Evolutionary conservation across 2,888 invertebrate species (phyloP).

Genomic region (Coremacera marginata): DNA sequence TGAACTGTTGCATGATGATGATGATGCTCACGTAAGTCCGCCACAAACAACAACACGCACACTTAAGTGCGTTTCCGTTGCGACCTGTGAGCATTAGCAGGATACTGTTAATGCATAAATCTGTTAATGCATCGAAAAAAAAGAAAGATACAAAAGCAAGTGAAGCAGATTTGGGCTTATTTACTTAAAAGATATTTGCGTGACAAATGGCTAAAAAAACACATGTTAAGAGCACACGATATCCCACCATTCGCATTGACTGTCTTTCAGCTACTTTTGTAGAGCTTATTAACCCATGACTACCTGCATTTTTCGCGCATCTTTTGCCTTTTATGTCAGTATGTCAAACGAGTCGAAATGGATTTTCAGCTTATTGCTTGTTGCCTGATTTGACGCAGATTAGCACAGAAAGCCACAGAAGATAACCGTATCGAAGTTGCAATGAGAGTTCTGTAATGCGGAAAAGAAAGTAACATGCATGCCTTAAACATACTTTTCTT

Average conservation of each 20-base stretch:
- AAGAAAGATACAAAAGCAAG: background rate
- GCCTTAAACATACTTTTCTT: no score
- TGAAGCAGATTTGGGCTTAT: background rate
- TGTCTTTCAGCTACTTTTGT: conserved; percentile 16
- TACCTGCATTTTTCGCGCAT: conserved; percentile 15
- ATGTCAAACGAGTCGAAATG: conserved; percentile 33
- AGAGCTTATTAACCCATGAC: background rate
- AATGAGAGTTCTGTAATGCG: background rate
- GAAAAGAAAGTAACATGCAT: background rate
- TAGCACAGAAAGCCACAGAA: background rate
- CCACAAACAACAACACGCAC: background rate
- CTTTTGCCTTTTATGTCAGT: conserved; percentile 20
- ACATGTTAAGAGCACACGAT: background rate
- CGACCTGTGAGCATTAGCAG: background rate
- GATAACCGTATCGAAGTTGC: background rate
- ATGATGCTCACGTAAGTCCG: background rate
- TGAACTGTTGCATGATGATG: background rate
- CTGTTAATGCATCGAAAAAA: background rate
- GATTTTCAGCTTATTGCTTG: conserved; percentile 35
- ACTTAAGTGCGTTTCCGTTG: conserved; percentile 9
- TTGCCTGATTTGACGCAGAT: conserved; percentile 5
- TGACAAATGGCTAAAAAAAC: background rate
- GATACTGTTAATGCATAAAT: background rate
- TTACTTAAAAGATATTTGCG: background rate
- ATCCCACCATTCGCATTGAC: background rate